Base-by-base conservation (phyloP, 1,140 invertebrate species). In the Bombyx mandarina region DNA sequence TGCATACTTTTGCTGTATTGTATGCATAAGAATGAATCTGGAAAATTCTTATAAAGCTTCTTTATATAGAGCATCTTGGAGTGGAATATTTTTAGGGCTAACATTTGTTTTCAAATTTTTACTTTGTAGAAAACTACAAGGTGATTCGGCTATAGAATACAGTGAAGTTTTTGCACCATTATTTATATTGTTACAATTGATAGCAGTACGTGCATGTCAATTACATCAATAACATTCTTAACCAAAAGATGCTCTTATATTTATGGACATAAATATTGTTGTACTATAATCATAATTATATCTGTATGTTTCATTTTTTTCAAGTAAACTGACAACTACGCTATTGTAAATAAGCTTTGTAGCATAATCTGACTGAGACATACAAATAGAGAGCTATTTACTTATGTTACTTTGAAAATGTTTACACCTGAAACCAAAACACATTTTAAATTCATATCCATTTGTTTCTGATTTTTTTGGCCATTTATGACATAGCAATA, bases 61-160 rank as follows among this genome's bases (percentile, higher is more conserved):
- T 43, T 80, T 95, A 8, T 88, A 96, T 61, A 90, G 97, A 66
- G 92, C 94, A 8, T 89, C 94, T 45, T 98, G 96, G 94, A 97
- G 96, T 80, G 90, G 94, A 51, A 92, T 94, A 61, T 94, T 95
- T 69, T 84, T 98, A 43, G 90, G 94, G 9, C 87, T 97, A 52
- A 91, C 96, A 55, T 97, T 97, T 90, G 92, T 97, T 44, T 98
- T 98, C 77, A 97, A 99, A 82, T 94, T 97, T 87, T 89, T 99
- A 58, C 78, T 99, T 9, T 98, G 96, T 88, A 93, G 94, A 79
- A 98, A 97, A 86, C 84, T 98, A 22, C 92, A 94, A 69, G 93
- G 93, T 42, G 92, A 94, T 73, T 92, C 92, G 56, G 91, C 89
- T 10, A 91, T 97, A 51, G 95, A 96, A 72, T 97, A 94, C 75